These are phyloP conservation scores for Rhynchonycteris naso DNA, from an alignment of 2,797 vertebrate species.

Conservation along the genomic window DNA sequence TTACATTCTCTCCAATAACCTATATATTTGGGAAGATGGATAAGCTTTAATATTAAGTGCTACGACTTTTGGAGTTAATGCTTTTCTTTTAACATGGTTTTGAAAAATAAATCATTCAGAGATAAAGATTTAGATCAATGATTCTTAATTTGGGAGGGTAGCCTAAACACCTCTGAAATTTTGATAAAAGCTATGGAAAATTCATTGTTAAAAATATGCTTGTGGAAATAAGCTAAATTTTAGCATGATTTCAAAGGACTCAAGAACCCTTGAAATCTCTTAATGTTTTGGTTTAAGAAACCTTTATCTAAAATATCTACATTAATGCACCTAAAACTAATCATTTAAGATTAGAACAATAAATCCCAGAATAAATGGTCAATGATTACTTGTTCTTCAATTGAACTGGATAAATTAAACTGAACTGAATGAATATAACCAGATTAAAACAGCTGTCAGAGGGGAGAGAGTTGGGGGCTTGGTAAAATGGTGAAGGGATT, in stretches of 20 bases:
- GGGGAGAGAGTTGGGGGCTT: background rate
- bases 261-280: background rate
- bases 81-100: background rate
- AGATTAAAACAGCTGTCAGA: background rate
- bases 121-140: background rate
- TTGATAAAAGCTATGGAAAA: background rate
- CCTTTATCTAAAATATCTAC: background rate
- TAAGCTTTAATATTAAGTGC: background rate
- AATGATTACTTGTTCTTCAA: background rate
- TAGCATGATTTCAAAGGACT: slow-evolving; percentile 24
- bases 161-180: background rate
- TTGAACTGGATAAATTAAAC: background rate
- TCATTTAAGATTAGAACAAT: background rate
- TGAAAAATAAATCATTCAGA: background rate
- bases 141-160: background rate
- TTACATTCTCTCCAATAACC: background rate
- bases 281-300: slow-evolving; percentile 25
- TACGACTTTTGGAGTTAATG: background rate
- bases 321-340: background rate
- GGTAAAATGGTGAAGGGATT: background rate
- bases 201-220: background rate
- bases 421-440: background rate
- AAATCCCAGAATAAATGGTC: background rate
- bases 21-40: background rate
- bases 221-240: background rate